phyloP scores from a whole-genome alignment of 2,888 invertebrate genomes.

The Luffia ferchaultella region DNA sequence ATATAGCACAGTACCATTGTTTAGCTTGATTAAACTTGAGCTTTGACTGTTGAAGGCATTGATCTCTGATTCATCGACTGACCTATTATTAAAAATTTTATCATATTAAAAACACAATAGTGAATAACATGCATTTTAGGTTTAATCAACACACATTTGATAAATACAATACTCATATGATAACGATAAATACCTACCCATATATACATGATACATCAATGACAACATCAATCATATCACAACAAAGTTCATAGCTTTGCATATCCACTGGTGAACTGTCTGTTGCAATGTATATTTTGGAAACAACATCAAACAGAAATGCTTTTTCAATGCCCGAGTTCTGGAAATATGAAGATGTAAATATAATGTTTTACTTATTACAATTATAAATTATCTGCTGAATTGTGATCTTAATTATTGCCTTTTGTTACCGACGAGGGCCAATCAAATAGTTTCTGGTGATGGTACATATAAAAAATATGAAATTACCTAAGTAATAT shows the following conservation, averaged over 20 bases:
- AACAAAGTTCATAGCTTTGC: slow-evolving; percentile 99
- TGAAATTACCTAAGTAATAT: too few relatives aligned
- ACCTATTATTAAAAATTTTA: slow-evolving; percentile 24
- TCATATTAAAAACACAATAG: slow-evolving; percentile 4
- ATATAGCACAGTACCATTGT: slow-evolving; percentile 96
- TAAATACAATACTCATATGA: slow-evolving; percentile 5
- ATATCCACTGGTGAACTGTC: slow-evolving; percentile 99
- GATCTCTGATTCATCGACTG: slow-evolving; percentile 77
- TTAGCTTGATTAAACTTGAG: slow-evolving; percentile 93
- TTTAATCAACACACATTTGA: slow-evolving; percentile 7
- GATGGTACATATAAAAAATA: too few relatives aligned
- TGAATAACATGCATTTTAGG: too few relatives aligned
- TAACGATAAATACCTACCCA: slow-evolving; percentile 68
- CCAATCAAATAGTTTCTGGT: too few relatives aligned
- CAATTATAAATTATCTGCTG: too few relatives aligned
- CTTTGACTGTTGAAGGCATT: slow-evolving; percentile 95
- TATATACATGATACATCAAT: slow-evolving; percentile 99
- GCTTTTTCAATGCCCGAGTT: slow-evolving; percentile 99
- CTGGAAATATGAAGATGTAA: slow-evolving; percentile 67
- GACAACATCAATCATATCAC: slow-evolving; percentile 99
- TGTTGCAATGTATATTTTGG: slow-evolving; percentile 99
- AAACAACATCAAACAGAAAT: slow-evolving; percentile 99
- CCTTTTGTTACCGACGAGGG: too few relatives aligned
- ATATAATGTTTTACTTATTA: too few relatives aligned
- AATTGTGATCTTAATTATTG: too few relatives aligned